phyloP scores from a whole-genome alignment of 1,140 invertebrate species.

The Paralvinella palmiformis region DNA sequence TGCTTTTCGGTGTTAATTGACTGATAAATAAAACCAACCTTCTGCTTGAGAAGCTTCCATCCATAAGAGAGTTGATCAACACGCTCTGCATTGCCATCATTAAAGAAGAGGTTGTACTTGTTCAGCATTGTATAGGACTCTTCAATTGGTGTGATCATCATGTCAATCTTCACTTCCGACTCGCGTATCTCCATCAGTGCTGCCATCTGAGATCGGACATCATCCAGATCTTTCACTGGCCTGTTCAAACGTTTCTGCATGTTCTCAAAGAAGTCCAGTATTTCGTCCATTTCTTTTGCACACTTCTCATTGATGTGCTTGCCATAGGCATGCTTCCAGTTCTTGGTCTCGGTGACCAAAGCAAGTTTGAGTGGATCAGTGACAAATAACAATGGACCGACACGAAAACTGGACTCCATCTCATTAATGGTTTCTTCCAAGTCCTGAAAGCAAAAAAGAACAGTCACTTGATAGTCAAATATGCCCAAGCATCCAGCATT shows the following conservation, averaged over 20 bases:
- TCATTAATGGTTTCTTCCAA: slow-evolving; percentile 47
- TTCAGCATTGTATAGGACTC: slow-evolving; percentile 89
- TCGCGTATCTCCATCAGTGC: slow-evolving; percentile 86
- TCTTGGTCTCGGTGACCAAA: slow-evolving; percentile 75
- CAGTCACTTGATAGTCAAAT: no score
- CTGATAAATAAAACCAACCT: slow-evolving; percentile 27
- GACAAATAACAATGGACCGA: slow-evolving; percentile 46
- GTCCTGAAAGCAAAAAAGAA: slow-evolving; percentile 34
- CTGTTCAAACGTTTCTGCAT: slow-evolving; percentile 52
- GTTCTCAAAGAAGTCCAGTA: slow-evolving; percentile 46
- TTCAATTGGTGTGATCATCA: slow-evolving; percentile 88
- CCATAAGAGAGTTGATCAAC: slow-evolving; percentile 85
- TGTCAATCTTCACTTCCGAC: slow-evolving; percentile 90
- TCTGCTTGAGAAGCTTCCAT: slow-evolving; percentile 73
- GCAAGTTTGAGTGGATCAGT: slow-evolving; percentile 80
- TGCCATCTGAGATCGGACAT: slow-evolving; percentile 88
- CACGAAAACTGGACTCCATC: slow-evolving; percentile 39
- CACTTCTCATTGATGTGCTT: slow-evolving; percentile 90
- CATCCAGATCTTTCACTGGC: slow-evolving; percentile 84
- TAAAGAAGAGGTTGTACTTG: slow-evolving; percentile 79
- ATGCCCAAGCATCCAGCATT: no score
- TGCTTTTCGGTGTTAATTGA: not conserved
- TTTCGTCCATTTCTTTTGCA: slow-evolving; percentile 78
- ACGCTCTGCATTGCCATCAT: slow-evolving; percentile 83
- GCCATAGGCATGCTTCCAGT: slow-evolving; percentile 77